Evolutionary conservation across 2,888 invertebrate genomes (phyloP), one percentile per base, ranked within the genome.

Genomic region (Pammene aurita): DNA sequence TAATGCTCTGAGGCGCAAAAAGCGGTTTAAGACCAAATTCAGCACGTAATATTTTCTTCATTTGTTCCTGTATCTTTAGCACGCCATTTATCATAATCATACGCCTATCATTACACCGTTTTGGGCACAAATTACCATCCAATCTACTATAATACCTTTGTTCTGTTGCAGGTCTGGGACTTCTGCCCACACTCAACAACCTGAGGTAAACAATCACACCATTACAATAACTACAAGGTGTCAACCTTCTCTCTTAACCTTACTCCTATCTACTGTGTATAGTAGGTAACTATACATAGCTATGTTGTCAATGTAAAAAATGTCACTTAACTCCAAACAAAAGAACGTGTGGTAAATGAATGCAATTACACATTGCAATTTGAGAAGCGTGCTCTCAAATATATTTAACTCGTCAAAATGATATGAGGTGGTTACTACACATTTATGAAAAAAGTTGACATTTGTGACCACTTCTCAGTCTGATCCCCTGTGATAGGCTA

Each of bases 181-280:
- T 98, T 60, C 94, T 98, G 79, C 97, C 97, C 82, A 95, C 97
- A 80, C 94, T 97, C 76, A 96, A 95, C 89, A 96, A 96, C 87
- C 93, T 97, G 83, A 95, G 97, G 97, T 97, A 93, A 95, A 95
- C 93, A 72, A 54, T 54, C 26, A 70, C 41, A 41, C 63, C 57
- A 64, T 64, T 64, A 68, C 41, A 68, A 57, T 64, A 63, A 64
- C 38, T 38, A 60, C 69, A 69, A 69, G 68, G 68, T 44, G n/a
- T n/a, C n/a, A n/a, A n/a, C n/a, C n/a, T n/a, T 60, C 26, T 16
- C n/a, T 35, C 9, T 46, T 35, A 46, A 56, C 34, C 54, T 54
- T 54, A 54, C n/a, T n/a, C n/a, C n/a, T 54, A 54, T 9, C 34
- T n/a, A 14, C 44, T 52, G 1, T 52, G 13, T 54, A n/a, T 54